Percentiles rank a stretch among this genome's conserved stretches.
Evolutionary conservation across 2,888 invertebrate genomes (phyloP).

Genomic region (Drosophila yooni): DNA sequence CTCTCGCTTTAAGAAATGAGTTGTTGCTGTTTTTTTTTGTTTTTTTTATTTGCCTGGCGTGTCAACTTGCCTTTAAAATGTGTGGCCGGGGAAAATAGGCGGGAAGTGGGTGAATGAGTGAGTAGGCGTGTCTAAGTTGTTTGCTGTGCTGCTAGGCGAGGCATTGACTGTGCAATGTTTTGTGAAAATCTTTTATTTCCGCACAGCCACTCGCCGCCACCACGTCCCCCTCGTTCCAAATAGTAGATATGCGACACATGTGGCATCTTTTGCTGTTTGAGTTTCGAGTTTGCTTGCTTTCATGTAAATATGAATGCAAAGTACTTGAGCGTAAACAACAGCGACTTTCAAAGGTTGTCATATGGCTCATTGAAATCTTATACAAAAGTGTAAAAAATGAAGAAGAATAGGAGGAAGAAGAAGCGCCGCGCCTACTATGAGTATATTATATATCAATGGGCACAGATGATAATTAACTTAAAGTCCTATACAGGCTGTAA

Average conservation of each 20-base stretch:
- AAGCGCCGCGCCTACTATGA: not conserved
- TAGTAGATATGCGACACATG: conserved; percentile 25
- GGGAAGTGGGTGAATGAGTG: conserved; percentile 1
- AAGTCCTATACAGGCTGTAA: not conserved
- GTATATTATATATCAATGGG: conserved; percentile 1
- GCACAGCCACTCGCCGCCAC: conserved; percentile 4
- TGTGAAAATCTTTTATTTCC: conserved; percentile 78
- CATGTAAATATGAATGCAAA: conserved; percentile 71
- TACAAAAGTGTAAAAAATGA: not conserved
- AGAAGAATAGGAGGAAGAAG: not conserved
- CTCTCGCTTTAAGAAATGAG: conserved; percentile 67
- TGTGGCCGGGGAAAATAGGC: conserved; percentile 1
- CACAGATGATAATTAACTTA: not conserved
- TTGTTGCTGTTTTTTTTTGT: conserved; percentile 21
- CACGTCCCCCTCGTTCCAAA: not conserved
- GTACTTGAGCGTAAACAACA: conserved; percentile 61
- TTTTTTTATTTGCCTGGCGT: conserved; percentile 62
- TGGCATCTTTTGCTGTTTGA: conserved; percentile 52
- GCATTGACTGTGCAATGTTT: conserved; percentile 70
- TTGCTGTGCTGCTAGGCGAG: conserved; percentile 51
- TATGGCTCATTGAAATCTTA: conserved; percentile 46
- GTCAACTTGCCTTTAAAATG: conserved; percentile 74
- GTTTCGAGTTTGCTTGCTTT: conserved; percentile 43
- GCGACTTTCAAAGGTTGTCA: conserved; percentile 36
- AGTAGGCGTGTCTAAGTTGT: conserved; percentile 59